Percentiles rank a stretch among this genome's conserved stretches.
Conservation (phyloP, 1,140 invertebrate species). For the Drosophila willistoni region DNA sequence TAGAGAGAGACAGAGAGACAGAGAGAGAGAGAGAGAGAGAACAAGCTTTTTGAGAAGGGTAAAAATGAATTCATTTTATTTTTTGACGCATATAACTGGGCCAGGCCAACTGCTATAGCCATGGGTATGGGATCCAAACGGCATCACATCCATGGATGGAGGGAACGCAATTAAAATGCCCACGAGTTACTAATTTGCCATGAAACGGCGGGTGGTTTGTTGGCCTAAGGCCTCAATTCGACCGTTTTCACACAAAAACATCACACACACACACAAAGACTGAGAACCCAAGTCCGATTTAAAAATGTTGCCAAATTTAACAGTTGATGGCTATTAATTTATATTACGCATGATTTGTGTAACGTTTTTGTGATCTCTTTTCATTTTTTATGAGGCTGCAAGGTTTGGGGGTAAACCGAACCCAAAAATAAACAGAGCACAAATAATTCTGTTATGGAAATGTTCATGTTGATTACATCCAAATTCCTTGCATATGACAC, state of each 20-base stretch:
- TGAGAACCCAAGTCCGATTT: constrained; percentile 32
- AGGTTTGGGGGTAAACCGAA: too few relatives aligned
- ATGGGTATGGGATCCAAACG: background rate
- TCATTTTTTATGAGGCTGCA: background rate
- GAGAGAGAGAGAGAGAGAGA: too few relatives aligned
- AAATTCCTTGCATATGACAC: constrained; percentile 5
- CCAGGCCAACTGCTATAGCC: background rate
- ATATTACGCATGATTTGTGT: constrained; percentile 76
- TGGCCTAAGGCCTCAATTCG: constrained; percentile 7
- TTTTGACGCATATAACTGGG: constrained; percentile 68
- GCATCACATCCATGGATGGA: constrained; percentile 11
- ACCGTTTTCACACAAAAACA: constrained; percentile 2
- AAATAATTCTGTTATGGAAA: background rate
- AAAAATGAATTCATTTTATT: constrained; percentile 81
- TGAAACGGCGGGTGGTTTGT: constrained; percentile 55
- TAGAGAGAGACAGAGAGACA: background rate
- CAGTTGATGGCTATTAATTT: constrained; percentile 79
- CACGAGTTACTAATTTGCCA: constrained; percentile 80
- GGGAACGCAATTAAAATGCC: constrained; percentile 77
- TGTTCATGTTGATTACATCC: background rate
- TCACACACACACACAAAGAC: background rate
- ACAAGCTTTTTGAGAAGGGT: constrained; percentile 72
- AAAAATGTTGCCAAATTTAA: constrained; percentile 58
- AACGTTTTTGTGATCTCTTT: constrained; percentile 31
- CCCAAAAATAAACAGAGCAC: background rate